These are phyloP conservation scores for Polia nebulosa DNA, from an alignment of 2,888 invertebrate species.

Conservation along the genomic window DNA sequence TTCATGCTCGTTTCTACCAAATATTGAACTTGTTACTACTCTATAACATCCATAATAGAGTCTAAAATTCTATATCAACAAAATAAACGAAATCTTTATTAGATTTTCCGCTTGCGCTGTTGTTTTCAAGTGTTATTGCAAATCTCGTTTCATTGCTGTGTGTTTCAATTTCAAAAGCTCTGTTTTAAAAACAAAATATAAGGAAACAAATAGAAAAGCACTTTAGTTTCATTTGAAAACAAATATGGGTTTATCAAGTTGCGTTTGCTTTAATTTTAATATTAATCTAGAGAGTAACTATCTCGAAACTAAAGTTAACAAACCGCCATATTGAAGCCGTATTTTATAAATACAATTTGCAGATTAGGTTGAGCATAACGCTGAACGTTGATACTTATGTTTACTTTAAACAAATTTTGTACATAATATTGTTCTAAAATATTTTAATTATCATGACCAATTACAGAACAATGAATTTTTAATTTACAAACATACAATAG, in stretches of 20 bases:
- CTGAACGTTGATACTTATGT: too few species aligned
- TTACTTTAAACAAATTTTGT: background rate
- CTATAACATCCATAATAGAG: slow-evolving; percentile 15
- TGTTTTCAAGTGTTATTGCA: slow-evolving; percentile 63
- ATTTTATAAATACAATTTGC: background rate
- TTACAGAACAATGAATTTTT: slow-evolving; percentile 11
- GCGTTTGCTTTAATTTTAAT: slow-evolving; percentile 3
- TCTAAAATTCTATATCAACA: slow-evolving; percentile 8
- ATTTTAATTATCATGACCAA: background rate
- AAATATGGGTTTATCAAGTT: background rate
- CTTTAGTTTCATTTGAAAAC: slow-evolving; percentile 25
- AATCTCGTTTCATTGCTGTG: slow-evolving; percentile 52
- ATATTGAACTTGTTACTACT: slow-evolving; percentile 23
- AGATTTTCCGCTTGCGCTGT: slow-evolving; percentile 50
- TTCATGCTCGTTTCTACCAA: slow-evolving; percentile 22
- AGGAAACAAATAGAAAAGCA: slow-evolving; percentile 29
- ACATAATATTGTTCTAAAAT: background rate
- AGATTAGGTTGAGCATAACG: too few species aligned
- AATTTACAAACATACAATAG: slow-evolving; percentile 9
- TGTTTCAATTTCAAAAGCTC: slow-evolving; percentile 57
- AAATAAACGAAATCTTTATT: slow-evolving; percentile 54
- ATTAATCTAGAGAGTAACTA: background rate
- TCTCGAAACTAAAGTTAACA: background rate
- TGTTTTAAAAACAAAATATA: slow-evolving; percentile 37
- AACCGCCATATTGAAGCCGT: too few species aligned